A percentile compares a stretch with the other conserved stretches of the same genome.
Evolutionary conservation across 1,140 invertebrate species (phyloP).

Genomic region (Drosophila elegans): DNA sequence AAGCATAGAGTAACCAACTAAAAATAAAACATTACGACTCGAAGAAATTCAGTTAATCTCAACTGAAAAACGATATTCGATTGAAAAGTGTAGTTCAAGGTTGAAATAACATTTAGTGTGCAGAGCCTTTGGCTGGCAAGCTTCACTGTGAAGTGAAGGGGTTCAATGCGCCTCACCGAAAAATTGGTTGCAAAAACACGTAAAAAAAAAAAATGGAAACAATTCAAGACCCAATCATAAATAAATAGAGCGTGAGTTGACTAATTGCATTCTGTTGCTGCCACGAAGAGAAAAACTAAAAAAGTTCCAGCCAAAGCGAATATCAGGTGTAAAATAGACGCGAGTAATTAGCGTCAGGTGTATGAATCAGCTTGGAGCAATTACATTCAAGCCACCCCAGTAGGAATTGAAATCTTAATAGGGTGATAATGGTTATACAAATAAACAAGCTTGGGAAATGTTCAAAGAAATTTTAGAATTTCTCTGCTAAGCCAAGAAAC

Average conservation of each 20-base stretch:
- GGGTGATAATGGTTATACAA: slow-evolving; percentile 15
- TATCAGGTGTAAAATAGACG: slow-evolving; percentile 39
- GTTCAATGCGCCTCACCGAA: slow-evolving; percentile 58
- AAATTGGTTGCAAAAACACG: slow-evolving; percentile 22
- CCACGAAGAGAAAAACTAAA: slow-evolving; percentile 14
- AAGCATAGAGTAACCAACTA: too few species aligned
- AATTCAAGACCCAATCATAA: slow-evolving; percentile 36
- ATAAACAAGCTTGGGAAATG: slow-evolving; percentile 28
- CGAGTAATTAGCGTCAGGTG: slow-evolving; percentile 35
- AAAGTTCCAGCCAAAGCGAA: slow-evolving; percentile 32
- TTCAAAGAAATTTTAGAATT: slow-evolving; percentile 24
- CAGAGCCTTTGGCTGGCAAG: neutral
- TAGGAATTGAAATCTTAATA: slow-evolving; percentile 43
- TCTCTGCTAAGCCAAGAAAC: slow-evolving; percentile 17
- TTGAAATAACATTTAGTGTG: too few species aligned
- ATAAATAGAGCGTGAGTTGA: slow-evolving; percentile 56
- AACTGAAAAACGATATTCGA: too few species aligned
- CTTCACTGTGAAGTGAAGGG: slow-evolving; percentile 55
- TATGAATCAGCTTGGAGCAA: slow-evolving; percentile 59
- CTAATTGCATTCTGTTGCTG: slow-evolving; percentile 49
- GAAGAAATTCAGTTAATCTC: too few species aligned
- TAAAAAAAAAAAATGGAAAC: slow-evolving; percentile 10
- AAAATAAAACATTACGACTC: too few species aligned
- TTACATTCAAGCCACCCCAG: slow-evolving; percentile 23
- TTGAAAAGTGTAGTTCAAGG: too few species aligned